These are phyloP conservation scores for Ambastaia sidthimunki DNA, from an alignment of 2,797 vertebrate genomes.

Conservation along the genomic window DNA sequence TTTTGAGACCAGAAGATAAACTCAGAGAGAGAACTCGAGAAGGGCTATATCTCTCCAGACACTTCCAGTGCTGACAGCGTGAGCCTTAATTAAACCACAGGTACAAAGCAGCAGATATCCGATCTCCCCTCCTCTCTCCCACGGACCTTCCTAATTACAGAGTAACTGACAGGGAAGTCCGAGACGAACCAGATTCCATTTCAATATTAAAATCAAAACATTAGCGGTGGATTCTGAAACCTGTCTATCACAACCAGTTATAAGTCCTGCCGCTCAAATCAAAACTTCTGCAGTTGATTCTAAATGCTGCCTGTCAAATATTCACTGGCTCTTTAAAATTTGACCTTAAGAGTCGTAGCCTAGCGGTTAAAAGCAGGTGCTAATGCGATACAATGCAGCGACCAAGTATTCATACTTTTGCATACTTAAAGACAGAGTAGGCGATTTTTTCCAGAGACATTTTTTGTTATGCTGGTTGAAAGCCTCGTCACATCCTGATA, in stretches of 20 bases:
- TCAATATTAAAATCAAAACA: slow-evolving; percentile 38
- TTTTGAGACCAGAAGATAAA: slow-evolving; percentile 42
- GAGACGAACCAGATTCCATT: slow-evolving; percentile 15
- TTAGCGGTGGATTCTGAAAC: not conserved
- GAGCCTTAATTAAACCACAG: slow-evolving; percentile 59
- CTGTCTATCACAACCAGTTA: not conserved
- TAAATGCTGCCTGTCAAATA: slow-evolving; percentile 25
- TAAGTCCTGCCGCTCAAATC: slow-evolving; percentile 14
- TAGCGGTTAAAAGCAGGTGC: not conserved
- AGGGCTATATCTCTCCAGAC: slow-evolving; percentile 40
- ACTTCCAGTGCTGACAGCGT: slow-evolving; percentile 40
- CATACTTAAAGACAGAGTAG: not conserved
- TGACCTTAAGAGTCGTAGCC: not conserved
- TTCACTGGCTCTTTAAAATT: not conserved
- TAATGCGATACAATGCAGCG: no score
- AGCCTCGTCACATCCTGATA: no score
- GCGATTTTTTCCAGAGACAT: no score
- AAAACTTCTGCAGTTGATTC: not conserved
- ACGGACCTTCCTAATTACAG: slow-evolving; percentile 52
- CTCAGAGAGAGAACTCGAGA: slow-evolving; percentile 41
- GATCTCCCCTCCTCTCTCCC: slow-evolving; percentile 50
- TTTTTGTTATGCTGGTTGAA: no score
- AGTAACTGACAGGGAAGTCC: slow-evolving; percentile 40
- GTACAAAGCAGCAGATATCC: slow-evolving; percentile 50
- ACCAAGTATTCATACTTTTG: not conserved